These are phyloP conservation scores for Ceratitis capitata DNA, from an alignment of 1,140 invertebrate species.

Conservation along the genomic window DNA sequence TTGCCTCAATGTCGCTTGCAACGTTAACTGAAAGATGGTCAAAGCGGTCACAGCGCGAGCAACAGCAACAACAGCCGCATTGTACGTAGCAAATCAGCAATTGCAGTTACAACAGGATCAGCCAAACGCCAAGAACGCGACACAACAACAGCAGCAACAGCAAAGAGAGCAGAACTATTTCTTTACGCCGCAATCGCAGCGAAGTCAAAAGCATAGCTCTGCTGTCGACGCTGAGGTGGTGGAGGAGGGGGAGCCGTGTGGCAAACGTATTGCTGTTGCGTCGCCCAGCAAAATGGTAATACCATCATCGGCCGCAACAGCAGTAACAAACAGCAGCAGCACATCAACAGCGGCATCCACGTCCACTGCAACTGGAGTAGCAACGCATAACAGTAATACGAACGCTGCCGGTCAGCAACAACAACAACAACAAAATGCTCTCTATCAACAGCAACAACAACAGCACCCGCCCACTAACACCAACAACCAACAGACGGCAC, in stretches of 20 bases:
- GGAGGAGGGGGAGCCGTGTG: background rate
- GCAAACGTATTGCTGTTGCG: slow-evolving; percentile 50
- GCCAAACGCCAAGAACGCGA: slow-evolving; percentile 44
- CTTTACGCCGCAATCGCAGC: background rate
- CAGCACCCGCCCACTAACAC: slow-evolving; percentile 44
- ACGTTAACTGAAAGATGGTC: slow-evolving; percentile 38
- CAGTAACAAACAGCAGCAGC: slow-evolving; percentile 45
- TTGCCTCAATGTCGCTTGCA: background rate
- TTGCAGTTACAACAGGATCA: slow-evolving; percentile 40
- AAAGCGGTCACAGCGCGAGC: slow-evolving; percentile 47
- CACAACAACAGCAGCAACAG: slow-evolving; percentile 46
- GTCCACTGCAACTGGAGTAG: slow-evolving; percentile 37
- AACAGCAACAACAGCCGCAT: slow-evolving; percentile 51
- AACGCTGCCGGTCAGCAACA: slow-evolving; percentile 57
- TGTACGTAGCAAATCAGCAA: slow-evolving; percentile 40
- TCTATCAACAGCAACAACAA: no score
- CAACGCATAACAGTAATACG: background rate
- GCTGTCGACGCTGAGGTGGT: slow-evolving; percentile 39
- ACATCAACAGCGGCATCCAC: no score
- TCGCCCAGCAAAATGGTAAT: slow-evolving; percentile 60
- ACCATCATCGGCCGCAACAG: slow-evolving; percentile 55
- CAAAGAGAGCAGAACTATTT: background rate
- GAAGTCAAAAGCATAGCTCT: slow-evolving; percentile 42
- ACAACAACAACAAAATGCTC: no score
- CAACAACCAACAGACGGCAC: slow-evolving; percentile 58